Conservation (phyloP, 2,113 vertebrate genomes). For the Talpa occidentalis region DNA sequence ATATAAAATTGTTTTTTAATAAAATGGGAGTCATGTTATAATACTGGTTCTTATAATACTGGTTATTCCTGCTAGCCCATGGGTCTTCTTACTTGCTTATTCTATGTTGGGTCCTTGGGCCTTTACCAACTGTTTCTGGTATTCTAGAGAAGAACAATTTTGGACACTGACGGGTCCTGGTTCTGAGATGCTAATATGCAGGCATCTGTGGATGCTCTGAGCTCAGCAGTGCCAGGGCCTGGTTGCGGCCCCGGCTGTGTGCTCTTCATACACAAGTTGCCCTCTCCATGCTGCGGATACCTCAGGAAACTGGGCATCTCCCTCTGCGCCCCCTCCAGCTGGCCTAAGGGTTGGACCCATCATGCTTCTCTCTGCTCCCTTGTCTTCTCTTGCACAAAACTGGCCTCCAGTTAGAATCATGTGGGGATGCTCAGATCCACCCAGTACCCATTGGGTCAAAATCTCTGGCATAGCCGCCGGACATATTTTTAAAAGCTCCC, state of each 20-base stretch:
- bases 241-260: not conserved
- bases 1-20: not conserved
- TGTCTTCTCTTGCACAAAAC: not conserved
- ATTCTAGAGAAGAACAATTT: not conserved
- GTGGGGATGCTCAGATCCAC: not conserved
- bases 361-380: not conserved
- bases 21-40: not conserved
- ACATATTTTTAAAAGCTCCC: not conserved
- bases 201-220: not conserved
- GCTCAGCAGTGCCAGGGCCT: not conserved
- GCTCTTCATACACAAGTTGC: not conserved
- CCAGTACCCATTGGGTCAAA: not conserved
- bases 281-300: not conserved
- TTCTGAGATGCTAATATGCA: no score
- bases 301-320: not conserved
- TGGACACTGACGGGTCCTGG: no score
- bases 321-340: not conserved
- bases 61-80: not conserved
- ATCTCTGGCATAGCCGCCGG: not conserved
- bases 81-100: not conserved
- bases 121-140: not conserved
- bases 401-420: not conserved
- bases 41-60: not conserved
- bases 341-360: not conserved
- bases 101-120: not conserved